Percentiles rank a stretch among this genome's conserved stretches.
These are phyloP conservation scores for Hermetia illucens DNA, from an alignment of 1,140 invertebrate species.

Conservation along the genomic window DNA sequence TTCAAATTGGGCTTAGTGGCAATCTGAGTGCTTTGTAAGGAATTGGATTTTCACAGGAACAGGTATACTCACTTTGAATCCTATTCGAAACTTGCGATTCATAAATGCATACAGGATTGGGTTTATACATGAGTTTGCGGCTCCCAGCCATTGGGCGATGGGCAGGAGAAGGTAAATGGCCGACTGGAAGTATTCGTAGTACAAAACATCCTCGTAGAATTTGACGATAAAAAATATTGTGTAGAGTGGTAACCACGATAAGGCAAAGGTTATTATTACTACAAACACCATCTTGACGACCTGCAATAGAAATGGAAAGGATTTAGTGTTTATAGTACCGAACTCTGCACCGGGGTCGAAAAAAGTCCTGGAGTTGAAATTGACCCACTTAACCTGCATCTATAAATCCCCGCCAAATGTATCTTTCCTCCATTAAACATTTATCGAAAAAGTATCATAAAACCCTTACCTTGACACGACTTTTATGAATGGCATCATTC, in stretches of 20 bases:
- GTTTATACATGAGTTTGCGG: conserved; percentile 36
- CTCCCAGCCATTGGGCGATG: conserved; percentile 49
- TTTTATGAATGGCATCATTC: conserved; percentile 9
- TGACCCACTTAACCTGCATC: no score
- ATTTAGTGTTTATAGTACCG: neutral
- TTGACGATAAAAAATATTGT: conserved; percentile 34
- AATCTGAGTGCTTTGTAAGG: no score
- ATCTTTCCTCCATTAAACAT: no score
- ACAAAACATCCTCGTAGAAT: conserved; percentile 17
- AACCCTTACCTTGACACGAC: conserved; percentile 12
- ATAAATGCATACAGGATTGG: conserved; percentile 49
- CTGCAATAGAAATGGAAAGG: conserved; percentile 9
- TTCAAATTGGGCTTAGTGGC: no score
- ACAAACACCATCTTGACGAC: conserved; percentile 49
- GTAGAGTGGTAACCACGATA: conserved; percentile 53
- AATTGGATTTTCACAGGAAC: no score
- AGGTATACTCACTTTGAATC: conserved; percentile 42
- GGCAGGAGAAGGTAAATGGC: conserved; percentile 35
- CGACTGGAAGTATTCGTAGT: conserved; percentile 15
- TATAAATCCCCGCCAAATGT: no score
- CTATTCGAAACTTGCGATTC: conserved; percentile 48
- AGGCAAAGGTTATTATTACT: conserved; percentile 45
- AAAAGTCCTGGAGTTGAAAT: no score
- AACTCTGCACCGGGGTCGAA: no score
- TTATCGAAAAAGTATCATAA: conserved; percentile 2